Conservation (phyloP, 53 echinoderm and acorn worm genomes). For the Actinopyga echinites region DNA sequence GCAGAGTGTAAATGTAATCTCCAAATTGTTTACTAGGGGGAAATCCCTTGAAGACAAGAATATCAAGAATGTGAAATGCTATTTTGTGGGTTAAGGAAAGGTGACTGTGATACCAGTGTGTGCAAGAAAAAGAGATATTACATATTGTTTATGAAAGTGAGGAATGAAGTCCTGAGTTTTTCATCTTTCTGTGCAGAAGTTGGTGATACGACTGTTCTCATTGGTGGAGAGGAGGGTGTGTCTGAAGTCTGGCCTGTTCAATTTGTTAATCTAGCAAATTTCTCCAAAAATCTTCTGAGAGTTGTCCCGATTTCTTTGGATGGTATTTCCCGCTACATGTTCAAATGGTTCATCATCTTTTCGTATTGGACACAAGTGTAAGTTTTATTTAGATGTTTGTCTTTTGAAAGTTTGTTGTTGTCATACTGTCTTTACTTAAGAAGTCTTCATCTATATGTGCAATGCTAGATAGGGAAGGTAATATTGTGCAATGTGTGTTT, state of each 20-base stretch:
- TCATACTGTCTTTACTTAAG: too few relatives aligned
- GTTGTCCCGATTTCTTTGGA: slow-evolving; percentile 6
- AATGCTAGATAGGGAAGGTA: too few relatives aligned
- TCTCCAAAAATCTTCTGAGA: background rate
- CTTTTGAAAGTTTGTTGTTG: too few relatives aligned
- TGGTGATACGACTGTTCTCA: slow-evolving; percentile 25
- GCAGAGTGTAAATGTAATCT: slow-evolving; percentile 1
- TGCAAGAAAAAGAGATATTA: background rate
- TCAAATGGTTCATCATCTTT: slow-evolving; percentile 35
- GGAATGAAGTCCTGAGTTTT: slow-evolving; percentile 20
- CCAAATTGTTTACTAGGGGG: slow-evolving; percentile 31
- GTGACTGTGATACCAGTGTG: background rate
- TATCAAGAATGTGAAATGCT: slow-evolving; percentile 19
- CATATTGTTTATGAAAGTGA: background rate
- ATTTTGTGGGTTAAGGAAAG: background rate
- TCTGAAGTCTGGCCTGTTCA: slow-evolving; percentile 3
- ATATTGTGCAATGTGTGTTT: too few relatives aligned
- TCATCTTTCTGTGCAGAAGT: slow-evolving; percentile 42
- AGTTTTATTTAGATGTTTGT: background rate
- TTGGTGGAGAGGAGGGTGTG: slow-evolving; percentile 8
- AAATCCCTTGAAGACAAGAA: background rate
- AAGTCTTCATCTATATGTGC: too few relatives aligned
- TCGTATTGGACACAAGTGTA: slow-evolving; percentile 25
- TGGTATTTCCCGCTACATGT: background rate
- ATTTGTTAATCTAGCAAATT: slow-evolving; percentile 26